Evolutionary conservation across 2,797 vertebrate genomes (phyloP).

Genomic region (Columba guinea): DNA sequence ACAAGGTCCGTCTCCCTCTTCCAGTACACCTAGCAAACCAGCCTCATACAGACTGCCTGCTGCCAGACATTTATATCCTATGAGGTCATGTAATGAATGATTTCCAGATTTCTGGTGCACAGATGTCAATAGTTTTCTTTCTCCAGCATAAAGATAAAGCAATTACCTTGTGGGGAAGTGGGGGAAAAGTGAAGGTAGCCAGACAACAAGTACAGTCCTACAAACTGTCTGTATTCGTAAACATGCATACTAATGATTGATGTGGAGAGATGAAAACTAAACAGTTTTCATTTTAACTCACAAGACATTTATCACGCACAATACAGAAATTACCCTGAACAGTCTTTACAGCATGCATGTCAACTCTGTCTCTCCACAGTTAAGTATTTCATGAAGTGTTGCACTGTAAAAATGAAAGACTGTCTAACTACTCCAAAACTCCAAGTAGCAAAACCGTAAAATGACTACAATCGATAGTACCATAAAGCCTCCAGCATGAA

Average conservation of each 20-base stretch:
- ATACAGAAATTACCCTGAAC: not conserved
- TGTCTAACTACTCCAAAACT: not conserved
- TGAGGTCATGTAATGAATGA: slow-evolving; percentile 29
- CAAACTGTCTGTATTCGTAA: not conserved
- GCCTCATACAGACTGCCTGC: not conserved
- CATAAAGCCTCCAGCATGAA: not conserved
- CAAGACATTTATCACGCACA: not conserved
- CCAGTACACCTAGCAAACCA: not conserved
- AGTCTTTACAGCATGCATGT: not conserved
- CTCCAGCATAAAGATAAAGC: not conserved
- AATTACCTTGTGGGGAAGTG: not conserved
- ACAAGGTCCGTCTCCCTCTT: not conserved
- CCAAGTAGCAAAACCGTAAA: not conserved
- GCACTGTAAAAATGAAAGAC: slow-evolving; percentile 26
- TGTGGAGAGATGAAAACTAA: not conserved
- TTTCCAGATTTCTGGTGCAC: slow-evolving; percentile 42
- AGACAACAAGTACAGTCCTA: not conserved
- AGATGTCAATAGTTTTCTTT: slow-evolving; percentile 13
- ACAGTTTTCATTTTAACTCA: not conserved
- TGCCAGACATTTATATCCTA: slow-evolving; percentile 26
- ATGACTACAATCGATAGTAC: not conserved
- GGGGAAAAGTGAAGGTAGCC: not conserved
- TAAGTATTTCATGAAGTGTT: not conserved
- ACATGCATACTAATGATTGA: not conserved
- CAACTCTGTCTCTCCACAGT: not conserved